A percentile compares a stretch with the other conserved stretches of the same genome.
These are phyloP conservation scores for Actinia equina DNA, from an alignment of 64 coral and sea anemone species.

Conservation along the genomic window DNA sequence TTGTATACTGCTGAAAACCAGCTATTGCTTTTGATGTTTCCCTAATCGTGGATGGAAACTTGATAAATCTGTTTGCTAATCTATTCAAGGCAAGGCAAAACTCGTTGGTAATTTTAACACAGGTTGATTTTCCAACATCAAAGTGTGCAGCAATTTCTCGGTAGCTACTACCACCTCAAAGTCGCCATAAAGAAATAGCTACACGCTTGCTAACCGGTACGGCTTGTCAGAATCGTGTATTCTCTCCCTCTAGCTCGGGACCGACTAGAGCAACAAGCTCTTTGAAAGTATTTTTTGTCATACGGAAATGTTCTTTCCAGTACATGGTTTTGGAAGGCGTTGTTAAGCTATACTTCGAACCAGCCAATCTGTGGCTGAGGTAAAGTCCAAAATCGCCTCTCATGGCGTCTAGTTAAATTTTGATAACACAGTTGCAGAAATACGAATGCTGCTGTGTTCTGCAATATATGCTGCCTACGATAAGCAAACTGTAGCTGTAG, in stretches of 20 bases:
- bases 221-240: constrained; percentile 14
- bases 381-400: too few species aligned
- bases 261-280: constrained; percentile 30
- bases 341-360: too few species aligned
- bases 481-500: too few species aligned
- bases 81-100: constrained; percentile 36
- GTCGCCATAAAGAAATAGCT: constrained; percentile 47
- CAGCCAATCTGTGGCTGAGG: not conserved
- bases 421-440: not conserved
- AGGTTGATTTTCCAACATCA: constrained; percentile 64
- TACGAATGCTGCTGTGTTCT: too few species aligned
- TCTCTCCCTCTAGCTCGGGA: constrained; percentile 34
- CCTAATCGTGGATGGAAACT: constrained; percentile 25
- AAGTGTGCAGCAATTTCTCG: constrained; percentile 31
- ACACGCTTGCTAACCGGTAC: constrained; percentile 27
- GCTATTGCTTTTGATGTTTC: constrained; percentile 37
- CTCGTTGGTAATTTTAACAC: constrained; percentile 35
- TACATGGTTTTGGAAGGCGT: not conserved
- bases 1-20: constrained; percentile 16
- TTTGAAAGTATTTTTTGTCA: constrained; percentile 55
- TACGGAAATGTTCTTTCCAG: constrained; percentile 66
- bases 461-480: too few species aligned
- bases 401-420: not conserved
- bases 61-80: constrained; percentile 5
- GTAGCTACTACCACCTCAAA: constrained; percentile 36